A percentile compares a stretch with the other conserved stretches of the same genome.
Evolutionary conservation across 2,113 vertebrate genomes (phyloP).

Genomic region (Apodemus sylvaticus): DNA sequence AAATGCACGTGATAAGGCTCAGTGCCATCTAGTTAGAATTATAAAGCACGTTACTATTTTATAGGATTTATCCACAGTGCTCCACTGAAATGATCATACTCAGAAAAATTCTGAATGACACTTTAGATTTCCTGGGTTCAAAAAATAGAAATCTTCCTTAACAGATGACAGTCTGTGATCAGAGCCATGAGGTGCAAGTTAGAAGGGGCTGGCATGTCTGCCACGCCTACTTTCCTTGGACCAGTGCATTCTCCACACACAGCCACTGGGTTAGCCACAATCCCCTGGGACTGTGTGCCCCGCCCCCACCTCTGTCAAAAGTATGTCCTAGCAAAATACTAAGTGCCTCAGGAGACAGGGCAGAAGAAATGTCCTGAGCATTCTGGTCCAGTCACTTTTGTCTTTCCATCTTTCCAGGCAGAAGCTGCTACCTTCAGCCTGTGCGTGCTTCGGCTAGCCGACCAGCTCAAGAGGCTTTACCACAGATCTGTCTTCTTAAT

Average conservation of each 20-base stretch:
- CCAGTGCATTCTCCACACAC: too few species aligned
- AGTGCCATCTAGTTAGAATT: not conserved
- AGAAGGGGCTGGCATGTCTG: not conserved
- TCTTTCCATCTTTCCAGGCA: slow-evolving; percentile 40
- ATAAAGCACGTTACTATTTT: not conserved
- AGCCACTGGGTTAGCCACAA: rapidly evolving
- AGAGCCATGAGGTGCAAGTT: not conserved
- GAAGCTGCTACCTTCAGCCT: slow-evolving; percentile 29
- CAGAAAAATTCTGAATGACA: not conserved
- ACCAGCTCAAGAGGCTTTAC: slow-evolving; percentile 56
- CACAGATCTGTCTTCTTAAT: slow-evolving; percentile 31
- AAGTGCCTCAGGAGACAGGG: not conserved
- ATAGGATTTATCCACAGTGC: not conserved
- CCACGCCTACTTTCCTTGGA: not conserved
- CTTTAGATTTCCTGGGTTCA: not conserved
- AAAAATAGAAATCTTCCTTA: not conserved
- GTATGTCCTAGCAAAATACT: not conserved
- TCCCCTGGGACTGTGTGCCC: not conserved
- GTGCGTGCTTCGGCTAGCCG: slow-evolving; percentile 32
- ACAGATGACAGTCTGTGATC: not conserved
- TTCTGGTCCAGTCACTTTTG: slow-evolving; percentile 30
- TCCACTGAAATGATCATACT: not conserved
- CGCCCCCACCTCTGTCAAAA: not conserved
- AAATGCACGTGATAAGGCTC: not conserved
- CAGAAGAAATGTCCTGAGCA: slow-evolving; percentile 1